Evolutionary conservation across 2,888 invertebrate genomes (phyloP), one percentile per base, ranked within the genome.

Genomic region (Eledona agricola): DNA sequence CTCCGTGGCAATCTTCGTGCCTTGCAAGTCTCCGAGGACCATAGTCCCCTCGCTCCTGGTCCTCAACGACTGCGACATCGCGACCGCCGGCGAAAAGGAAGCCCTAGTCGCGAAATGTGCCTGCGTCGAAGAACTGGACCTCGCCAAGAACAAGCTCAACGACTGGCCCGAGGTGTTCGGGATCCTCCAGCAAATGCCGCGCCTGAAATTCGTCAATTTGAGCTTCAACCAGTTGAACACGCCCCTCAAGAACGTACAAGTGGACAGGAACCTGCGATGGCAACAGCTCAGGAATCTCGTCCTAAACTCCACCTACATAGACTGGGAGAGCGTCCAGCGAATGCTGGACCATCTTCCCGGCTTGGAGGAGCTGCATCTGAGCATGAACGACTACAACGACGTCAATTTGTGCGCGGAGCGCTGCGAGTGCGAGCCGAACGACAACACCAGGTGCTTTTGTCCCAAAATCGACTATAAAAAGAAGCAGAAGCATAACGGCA

Each of bases 161-260:
- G 86, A 90, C 69, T 95, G 96, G 94, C 83, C 85, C 63, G 94
- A 96, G 83, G 92, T 96, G 12, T 89, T 94, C 72, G 87, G 86
- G 54, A 90, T 96, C 67, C 77, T 96, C 57, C 85, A 88, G 70
- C 88, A 91, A 72, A 91, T 94, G 82, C 95, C 95, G 15, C 84
- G 88, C 62, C 86, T 96, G 57, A 88, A 90, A 70, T 95, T 96
- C 76, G 85, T 96, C 35, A 96, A 96, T 75, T 77, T 96, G 63
- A 95, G 95, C 74, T 93, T 93, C 77, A 96, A 96, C 76, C 84
- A 86, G 57, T 79, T 93, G 22, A 85, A 87, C 19, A 86, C 87
- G 42, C 87, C 89, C 38, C 78, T 90, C 12, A 82, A 83, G 58
- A 74, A 76, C 37, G 63, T 69, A 4, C 68, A 70, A 51, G 55